Evolutionary conservation across 2,797 vertebrate genomes (phyloP).

Genomic region (Leptodactylus fallax): DNA sequence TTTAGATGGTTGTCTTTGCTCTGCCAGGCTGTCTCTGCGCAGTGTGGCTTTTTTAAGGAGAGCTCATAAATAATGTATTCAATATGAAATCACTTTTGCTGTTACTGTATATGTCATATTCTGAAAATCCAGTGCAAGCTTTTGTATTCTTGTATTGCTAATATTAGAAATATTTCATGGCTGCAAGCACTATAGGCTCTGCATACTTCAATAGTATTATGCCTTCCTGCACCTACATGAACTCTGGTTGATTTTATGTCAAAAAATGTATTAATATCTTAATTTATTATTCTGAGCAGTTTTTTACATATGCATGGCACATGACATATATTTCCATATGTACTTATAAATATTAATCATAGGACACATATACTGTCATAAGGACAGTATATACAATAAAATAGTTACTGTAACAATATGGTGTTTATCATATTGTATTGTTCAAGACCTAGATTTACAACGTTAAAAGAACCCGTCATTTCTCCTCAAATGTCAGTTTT

Average conservation of each 20-base stretch:
- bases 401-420: background rate
- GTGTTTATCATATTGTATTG: background rate
- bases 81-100: background rate
- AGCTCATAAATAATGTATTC: constrained; percentile 26
- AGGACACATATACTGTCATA: background rate
- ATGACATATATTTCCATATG: background rate
- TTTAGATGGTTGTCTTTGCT: background rate
- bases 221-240: background rate
- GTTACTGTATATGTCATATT: background rate
- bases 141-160: background rate
- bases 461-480: no score
- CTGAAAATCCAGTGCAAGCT: background rate
- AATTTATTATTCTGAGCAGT: background rate
- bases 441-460: no score
- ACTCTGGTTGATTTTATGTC: background rate
- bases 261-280: background rate
- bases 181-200: background rate
- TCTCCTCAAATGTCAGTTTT: no score
- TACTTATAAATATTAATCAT: background rate
- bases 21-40: background rate
- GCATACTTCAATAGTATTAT: background rate
- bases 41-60: background rate
- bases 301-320: background rate
- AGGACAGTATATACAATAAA: no score
- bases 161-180: constrained; percentile 1